Evolutionary conservation across 2,113 vertebrate genomes (phyloP).

Genomic region (Crotalus horridus): DNA sequence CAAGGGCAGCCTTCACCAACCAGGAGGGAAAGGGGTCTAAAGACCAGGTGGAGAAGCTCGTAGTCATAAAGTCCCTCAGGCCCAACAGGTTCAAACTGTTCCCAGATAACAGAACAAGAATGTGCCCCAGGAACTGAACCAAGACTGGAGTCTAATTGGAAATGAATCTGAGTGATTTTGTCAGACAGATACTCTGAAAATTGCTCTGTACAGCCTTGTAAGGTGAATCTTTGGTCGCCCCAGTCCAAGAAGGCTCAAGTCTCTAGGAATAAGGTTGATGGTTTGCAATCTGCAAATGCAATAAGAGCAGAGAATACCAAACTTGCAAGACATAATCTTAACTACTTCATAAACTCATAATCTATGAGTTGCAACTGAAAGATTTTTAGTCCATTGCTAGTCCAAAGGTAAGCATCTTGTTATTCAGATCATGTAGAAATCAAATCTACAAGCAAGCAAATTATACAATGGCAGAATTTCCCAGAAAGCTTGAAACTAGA

Average conservation of each 20-base stretch:
- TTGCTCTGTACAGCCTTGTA: background rate
- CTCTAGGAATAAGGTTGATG: background rate
- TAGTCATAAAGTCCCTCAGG: background rate
- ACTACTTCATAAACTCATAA: background rate
- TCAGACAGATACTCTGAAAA: background rate
- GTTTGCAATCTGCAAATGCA: background rate
- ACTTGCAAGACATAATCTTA: background rate
- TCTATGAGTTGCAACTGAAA: background rate
- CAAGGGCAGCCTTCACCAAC: background rate
- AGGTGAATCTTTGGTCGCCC: background rate
- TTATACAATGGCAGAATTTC: background rate
- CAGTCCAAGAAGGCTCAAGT: background rate
- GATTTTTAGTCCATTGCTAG: background rate
- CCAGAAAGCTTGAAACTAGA: background rate
- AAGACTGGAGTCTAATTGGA: background rate
- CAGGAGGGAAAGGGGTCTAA: background rate
- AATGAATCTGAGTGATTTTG: background rate
- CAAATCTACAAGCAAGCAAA: background rate
- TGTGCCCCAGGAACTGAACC: background rate
- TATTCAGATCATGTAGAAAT: background rate
- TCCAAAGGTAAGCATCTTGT: background rate
- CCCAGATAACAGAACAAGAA: background rate
- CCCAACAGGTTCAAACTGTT: background rate
- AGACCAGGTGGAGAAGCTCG: background rate
- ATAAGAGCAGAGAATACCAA: background rate